Base-by-base conservation (phyloP, 2,888 invertebrate species). In the Nematopogon swammerdamellus region DNA sequence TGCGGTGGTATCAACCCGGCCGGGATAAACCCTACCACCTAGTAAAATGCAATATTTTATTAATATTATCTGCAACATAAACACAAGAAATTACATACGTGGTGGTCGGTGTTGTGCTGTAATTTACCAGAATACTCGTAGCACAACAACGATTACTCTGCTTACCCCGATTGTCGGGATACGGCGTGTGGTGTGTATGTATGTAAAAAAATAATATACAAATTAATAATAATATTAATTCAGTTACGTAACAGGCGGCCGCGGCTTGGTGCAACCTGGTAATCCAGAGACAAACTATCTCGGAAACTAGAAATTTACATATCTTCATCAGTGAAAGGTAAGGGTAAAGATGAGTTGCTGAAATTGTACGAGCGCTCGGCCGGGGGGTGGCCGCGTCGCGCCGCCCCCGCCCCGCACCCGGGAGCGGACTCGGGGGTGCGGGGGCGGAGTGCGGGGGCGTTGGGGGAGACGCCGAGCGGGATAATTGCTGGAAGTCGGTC, bases 311-410 rank as follows among this genome's bases (percentile, higher is more conserved):
- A 58, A 60, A 72, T 76, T 75, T 70, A 63, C 75, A 72, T 75
- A 75, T 75, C 76, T 73, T 75, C 68, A 71, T 72, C 72, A 67
- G 64, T 58, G 64, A 63, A 68, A 66, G 63, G 67, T 61, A 65
- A 68, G 61, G 74, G 75, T 70, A 67, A 75, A 74, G 76, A 76
- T 75, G 72, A 73, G 72, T 70, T 64, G 66, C 63, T 65, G 64
- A 61, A 68, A 67, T 64, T 63, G 68, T 62, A 62, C 63, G 64
- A 65, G 36, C 45, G 62, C 30, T 19, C 20, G 25, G 17, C 19
- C 19, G 44, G 19, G 19, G 44, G 17, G 44, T 53, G 48, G 29
- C 49, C 50, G n/a, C n/a, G n/a, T n/a, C n/a, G n/a, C n/a, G n/a
- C 50, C 59, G 62, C 18, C 16, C 43, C 58, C 56, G 20, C 5